These are phyloP conservation scores for Lasioglossum marginatum DNA, from an alignment of 2,888 invertebrate genomes.

Conservation along the genomic window DNA sequence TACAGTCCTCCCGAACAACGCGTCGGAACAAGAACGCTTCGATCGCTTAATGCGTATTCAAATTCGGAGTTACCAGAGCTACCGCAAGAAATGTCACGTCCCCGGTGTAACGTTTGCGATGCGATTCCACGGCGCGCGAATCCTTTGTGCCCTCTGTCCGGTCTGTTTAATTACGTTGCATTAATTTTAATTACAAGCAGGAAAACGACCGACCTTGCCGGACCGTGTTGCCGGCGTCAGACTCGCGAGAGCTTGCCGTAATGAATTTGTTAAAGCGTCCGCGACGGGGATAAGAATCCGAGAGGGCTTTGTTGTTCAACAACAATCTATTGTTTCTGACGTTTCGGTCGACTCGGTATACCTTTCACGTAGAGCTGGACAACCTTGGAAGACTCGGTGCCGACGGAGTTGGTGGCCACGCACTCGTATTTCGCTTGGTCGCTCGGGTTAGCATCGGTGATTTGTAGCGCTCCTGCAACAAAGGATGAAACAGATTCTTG, in stretches of 20 bases:
- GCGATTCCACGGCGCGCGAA: slow-evolving; percentile 42
- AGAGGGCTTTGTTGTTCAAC: not conserved
- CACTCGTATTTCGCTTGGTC: slow-evolving; percentile 99
- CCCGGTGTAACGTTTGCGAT: slow-evolving; percentile 46
- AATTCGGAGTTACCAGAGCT: not conserved
- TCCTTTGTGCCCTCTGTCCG: slow-evolving; percentile 62
- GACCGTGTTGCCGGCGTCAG: slow-evolving; percentile 3
- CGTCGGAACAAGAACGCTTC: not conserved
- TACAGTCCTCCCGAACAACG: not conserved
- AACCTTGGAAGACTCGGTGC: slow-evolving; percentile 96
- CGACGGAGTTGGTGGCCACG: slow-evolving; percentile 96
- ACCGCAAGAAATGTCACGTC: slow-evolving; percentile 45
- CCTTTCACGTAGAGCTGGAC: slow-evolving; percentile 97
- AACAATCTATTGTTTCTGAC: not conserved
- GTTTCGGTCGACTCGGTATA: slow-evolving; percentile 82
- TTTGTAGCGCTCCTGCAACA: slow-evolving; percentile 92
- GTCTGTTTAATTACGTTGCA: slow-evolving; percentile 67
- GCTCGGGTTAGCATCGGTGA: slow-evolving; percentile 94
- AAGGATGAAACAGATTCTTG: not conserved
- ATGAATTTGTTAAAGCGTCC: slow-evolving; percentile 37
- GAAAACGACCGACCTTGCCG: slow-evolving; percentile 50
- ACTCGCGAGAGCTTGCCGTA: slow-evolving; percentile 8
- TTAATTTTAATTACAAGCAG: slow-evolving; percentile 67
- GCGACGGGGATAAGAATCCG: slow-evolving; percentile 14
- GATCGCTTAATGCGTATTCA: not conserved